phyloP scores from a whole-genome alignment of 1,140 invertebrate species.

The Cepaea nemoralis region DNA sequence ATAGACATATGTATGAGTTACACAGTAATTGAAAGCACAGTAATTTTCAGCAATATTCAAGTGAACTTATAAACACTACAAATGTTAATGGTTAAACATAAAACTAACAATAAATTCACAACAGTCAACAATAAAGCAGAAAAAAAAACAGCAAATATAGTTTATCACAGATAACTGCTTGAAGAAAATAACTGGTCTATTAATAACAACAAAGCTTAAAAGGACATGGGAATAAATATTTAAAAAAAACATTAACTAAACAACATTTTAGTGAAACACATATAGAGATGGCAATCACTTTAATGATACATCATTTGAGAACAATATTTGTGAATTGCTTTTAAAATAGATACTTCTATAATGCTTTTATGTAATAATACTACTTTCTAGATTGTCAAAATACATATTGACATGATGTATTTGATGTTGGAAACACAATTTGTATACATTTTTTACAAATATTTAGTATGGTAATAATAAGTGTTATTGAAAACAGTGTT shows the following conservation, averaged over 20 bases:
- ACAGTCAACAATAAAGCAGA: not conserved
- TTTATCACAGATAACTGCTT: not conserved
- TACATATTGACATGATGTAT: no score
- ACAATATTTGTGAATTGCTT: not conserved
- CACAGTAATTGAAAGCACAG: no score
- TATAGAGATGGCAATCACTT: not conserved
- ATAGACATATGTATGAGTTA: no score
- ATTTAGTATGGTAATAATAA: no score
- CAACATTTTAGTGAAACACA: not conserved
- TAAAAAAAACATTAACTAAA: not conserved
- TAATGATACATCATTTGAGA: not conserved
- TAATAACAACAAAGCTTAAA: not conserved
- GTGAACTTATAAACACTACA: no score
- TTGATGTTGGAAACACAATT: no score
- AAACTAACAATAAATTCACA: not conserved
- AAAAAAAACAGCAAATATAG: not conserved
- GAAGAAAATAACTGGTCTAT: not conserved
- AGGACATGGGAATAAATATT: not conserved
- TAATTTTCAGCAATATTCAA: no score
- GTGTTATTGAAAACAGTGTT: no score
- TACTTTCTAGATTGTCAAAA: no score
- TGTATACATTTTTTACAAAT: no score
- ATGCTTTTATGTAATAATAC: not conserved
- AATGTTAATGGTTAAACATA: no score
- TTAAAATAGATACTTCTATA: not conserved